Evolutionary conservation across 2,888 invertebrate genomes (phyloP), one percentile per base, ranked within the genome.

Genomic region (Pristionchus maxplancki): DNA sequence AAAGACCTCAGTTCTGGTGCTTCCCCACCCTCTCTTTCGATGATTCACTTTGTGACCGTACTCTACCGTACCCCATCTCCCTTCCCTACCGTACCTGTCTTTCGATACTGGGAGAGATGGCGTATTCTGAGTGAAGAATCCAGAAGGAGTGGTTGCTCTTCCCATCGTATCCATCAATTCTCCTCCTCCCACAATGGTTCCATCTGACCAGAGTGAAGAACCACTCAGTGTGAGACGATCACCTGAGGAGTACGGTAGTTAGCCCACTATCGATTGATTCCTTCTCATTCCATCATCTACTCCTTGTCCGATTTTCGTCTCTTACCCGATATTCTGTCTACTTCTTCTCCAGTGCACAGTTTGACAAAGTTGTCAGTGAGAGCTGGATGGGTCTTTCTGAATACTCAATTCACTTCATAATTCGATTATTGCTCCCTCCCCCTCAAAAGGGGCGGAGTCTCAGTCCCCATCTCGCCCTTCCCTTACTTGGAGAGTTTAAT

Each of bases 281-380:
- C 11, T 44, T 48, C 62, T 11, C 24, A 4, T 8, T 58, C 58
- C 50, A 24, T 37, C 58, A 15, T 13, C 53, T 13, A 20, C n/a
- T 9, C 40, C 34, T 31, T n/a, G 13, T 34, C 34, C 11, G 24
- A 20, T 11, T 28, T 48, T 44, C 20, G 20, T 48, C 5, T 11
- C 64, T 44, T 34, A 86, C 86, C 86, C 15, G 64, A 48, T n/a
- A 67, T 48, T 64, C 86, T 13, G 9, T 86, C 86, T 15, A 37
- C 11, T n/a, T 48, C 86, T 31, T 44, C 86, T 48, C 86, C 86
- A 64, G 67, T 86, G 28, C 86, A 86, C 17, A 86, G 28, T 48
- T 53, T 44, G 48, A 86, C 67, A 34, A 86, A 86, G 67, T 86
- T 86, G 44, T 86, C 86, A 64, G 86, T 67, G 40, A 86, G 86